A percentile compares a stretch with the other conserved stretches of the same genome.
Evolutionary conservation across 1,140 invertebrate species (phyloP).

Genomic region (Hycleus phaleratus): DNA sequence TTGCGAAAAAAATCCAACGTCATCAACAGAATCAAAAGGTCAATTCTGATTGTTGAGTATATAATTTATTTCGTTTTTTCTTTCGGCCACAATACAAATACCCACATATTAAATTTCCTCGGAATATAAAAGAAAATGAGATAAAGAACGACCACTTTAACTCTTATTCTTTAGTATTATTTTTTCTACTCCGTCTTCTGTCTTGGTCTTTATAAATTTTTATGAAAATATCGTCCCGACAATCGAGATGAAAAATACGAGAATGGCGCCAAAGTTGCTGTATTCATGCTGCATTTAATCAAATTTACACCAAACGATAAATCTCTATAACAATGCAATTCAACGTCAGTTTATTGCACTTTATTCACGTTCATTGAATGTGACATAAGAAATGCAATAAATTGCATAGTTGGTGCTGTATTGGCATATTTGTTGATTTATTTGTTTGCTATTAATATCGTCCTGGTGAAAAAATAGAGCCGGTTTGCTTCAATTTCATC

Average conservation of each 20-base stretch:
- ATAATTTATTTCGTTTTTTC: constrained; percentile 9
- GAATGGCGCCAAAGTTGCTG: too few species aligned
- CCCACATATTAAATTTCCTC: neutral
- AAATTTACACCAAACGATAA: constrained; percentile 6
- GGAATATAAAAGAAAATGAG: too few species aligned
- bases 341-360: constrained; percentile 1
- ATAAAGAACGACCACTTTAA: too few species aligned
- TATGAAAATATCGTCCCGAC: too few species aligned
- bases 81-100: neutral
- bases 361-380: neutral
- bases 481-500: too few species aligned
- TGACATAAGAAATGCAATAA: constrained; percentile 7
- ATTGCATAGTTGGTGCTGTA: neutral
- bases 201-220: too few species aligned
- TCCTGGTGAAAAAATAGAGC: neutral
- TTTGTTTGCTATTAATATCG: constrained; percentile 6
- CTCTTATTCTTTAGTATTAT: too few species aligned
- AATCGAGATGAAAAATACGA: too few species aligned
- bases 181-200: too few species aligned
- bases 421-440: constrained; percentile 1
- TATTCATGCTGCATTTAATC: neutral
- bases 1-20: constrained; percentile 8
- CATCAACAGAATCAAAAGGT: constrained; percentile 8
- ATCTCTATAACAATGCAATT: constrained; percentile 10
- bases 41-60: constrained; percentile 10